Evolutionary conservation across 2,888 invertebrate species (phyloP).

Genomic region (Chymomyza fuscimana): DNA sequence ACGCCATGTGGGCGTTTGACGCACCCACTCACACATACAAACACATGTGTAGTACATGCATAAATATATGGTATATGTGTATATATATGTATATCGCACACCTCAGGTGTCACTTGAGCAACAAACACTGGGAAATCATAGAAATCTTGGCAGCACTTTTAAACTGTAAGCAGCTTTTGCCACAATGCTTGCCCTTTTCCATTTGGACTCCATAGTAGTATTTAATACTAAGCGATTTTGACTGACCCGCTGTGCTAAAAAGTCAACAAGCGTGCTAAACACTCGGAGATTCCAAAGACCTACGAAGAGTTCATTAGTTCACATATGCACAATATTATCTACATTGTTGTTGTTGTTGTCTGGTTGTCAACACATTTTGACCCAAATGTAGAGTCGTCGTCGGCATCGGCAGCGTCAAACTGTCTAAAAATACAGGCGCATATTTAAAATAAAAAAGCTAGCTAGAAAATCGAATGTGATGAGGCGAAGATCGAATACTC

Average conservation of each 20-base stretch:
- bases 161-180: conserved; percentile 59
- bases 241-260: conserved; percentile 57
- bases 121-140: conserved; percentile 28
- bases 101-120: conserved; percentile 37
- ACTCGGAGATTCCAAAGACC: conserved; percentile 15
- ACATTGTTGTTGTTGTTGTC: conserved; percentile 14
- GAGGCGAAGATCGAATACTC: background rate
- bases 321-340: conserved; percentile 31
- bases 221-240: background rate
- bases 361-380: conserved; percentile 50
- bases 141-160: conserved; percentile 49
- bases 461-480: background rate
- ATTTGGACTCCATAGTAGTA: background rate
- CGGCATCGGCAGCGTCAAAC: conserved; percentile 36
- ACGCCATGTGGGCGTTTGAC: conserved; percentile 54
- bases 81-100: conserved; percentile 5
- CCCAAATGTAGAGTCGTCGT: conserved; percentile 51
- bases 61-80: background rate
- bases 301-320: conserved; percentile 58
- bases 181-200: conserved; percentile 60
- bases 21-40: conserved; percentile 26
- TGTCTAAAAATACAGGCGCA: conserved; percentile 49
- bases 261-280: conserved; percentile 61
- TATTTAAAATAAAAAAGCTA: background rate
- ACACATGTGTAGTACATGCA: background rate